These are phyloP conservation scores for Exephanes ischioxanthus DNA, from an alignment of 2,888 invertebrate genomes.

Conservation along the genomic window DNA sequence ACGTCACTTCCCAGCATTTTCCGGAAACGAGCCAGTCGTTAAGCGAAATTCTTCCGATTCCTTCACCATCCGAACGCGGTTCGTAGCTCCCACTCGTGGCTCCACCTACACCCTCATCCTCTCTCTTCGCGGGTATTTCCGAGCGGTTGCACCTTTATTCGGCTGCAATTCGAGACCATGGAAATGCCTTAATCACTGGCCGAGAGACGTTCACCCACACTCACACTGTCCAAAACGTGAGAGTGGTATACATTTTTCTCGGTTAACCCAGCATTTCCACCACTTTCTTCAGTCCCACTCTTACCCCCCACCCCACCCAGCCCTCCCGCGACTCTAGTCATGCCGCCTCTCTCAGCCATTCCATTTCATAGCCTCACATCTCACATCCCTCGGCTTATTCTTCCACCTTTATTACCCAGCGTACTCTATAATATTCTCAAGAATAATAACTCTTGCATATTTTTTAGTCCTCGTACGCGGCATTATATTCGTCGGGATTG, in stretches of 20 bases:
- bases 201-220: conserved; percentile 29
- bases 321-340: neutral
- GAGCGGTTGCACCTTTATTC: conserved; percentile 70
- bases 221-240: conserved; percentile 15
- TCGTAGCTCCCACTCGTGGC: conserved; percentile 26
- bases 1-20: conserved; percentile 56
- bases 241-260: conserved; percentile 36
- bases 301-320: neutral
- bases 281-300: neutral
- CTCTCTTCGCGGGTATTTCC: conserved; percentile 68
- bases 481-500: neutral
- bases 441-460: conserved; percentile 55
- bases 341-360: neutral
- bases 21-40: conserved; percentile 66
- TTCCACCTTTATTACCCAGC: neutral
- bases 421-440: conserved; percentile 52
- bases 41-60: conserved; percentile 73
- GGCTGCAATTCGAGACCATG: conserved; percentile 76
- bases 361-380: conserved; percentile 49
- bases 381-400: neutral
- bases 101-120: conserved; percentile 55
- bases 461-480: conserved; percentile 1
- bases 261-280: conserved; percentile 19
- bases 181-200: conserved; percentile 76
- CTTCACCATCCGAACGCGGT: conserved; percentile 38